A percentile compares a stretch with the other conserved stretches of the same genome.
Conservation (phyloP, 2,888 invertebrate genomes). For the Caenorhabditis panamensis region DNA sequence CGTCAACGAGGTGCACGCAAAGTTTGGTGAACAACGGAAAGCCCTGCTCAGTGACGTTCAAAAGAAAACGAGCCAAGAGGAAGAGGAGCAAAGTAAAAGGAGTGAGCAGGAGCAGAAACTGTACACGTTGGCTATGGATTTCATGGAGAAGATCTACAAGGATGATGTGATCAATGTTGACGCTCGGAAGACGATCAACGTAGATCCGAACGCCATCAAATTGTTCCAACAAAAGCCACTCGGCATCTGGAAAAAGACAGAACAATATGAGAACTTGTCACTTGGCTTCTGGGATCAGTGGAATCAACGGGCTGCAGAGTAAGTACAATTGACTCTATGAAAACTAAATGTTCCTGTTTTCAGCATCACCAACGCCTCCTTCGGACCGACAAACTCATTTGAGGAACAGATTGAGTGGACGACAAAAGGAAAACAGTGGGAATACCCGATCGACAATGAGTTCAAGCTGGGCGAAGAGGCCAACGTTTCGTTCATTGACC, state of each 20-base stretch:
- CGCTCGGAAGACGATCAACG: constrained; percentile 41
- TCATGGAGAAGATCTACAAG: constrained; percentile 69
- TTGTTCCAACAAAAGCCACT: constrained; percentile 49
- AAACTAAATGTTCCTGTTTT: no score
- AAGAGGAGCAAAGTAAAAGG: constrained; percentile 42
- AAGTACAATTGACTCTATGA: no score
- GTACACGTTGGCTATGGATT: constrained; percentile 65
- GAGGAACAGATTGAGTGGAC: constrained; percentile 96
- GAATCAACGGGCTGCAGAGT: constrained; percentile 67
- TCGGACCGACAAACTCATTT: constrained; percentile 87
- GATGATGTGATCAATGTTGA: constrained; percentile 57
- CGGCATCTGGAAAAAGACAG: constrained; percentile 58
- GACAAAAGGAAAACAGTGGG: constrained; percentile 94
- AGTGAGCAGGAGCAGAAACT: constrained; percentile 70
- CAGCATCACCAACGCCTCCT: constrained; percentile 69
- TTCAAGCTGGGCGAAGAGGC: constrained; percentile 83
- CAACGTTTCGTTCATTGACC: constrained; percentile 89
- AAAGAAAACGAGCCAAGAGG: constrained; percentile 47
- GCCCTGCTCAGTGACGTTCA: constrained; percentile 45
- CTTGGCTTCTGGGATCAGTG: constrained; percentile 70
- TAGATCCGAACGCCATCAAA: constrained; percentile 52
- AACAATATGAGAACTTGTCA: constrained; percentile 40
- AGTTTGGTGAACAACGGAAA: constrained; percentile 57
- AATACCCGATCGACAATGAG: constrained; percentile 97
- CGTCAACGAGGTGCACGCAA: constrained; percentile 66